Evolutionary conservation across 2,113 vertebrate species (phyloP).

Genomic region (Poeciliopsis occidentalis): DNA sequence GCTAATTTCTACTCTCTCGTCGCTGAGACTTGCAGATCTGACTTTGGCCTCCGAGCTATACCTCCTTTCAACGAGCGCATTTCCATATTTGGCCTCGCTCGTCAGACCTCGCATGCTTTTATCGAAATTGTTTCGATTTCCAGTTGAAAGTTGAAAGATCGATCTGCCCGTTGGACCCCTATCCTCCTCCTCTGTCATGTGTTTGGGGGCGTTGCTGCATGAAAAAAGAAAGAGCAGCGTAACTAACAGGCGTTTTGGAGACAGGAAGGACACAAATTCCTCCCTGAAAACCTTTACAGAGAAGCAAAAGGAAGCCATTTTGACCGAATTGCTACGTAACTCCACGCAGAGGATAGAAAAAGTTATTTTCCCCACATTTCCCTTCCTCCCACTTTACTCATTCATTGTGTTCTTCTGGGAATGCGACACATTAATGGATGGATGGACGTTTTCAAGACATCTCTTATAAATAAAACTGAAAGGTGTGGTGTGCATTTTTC

Average conservation of each 20-base stretch:
- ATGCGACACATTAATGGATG: background rate
- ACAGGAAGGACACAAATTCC: background rate
- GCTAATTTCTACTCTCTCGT: conserved; percentile 34
- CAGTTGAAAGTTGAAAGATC: background rate
- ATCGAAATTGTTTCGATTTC: background rate
- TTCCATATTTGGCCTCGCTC: background rate
- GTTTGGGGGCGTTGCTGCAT: background rate
- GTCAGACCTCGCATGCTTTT: too few relatives aligned
- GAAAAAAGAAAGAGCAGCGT: background rate
- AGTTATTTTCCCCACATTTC: background rate
- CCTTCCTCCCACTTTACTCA: too few relatives aligned
- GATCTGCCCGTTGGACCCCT: background rate
- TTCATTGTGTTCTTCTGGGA: background rate
- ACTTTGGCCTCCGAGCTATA: conserved; percentile 27
- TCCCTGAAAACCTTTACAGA: background rate
- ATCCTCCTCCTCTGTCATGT: background rate
- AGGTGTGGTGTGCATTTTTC: background rate
- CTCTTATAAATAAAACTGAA: background rate
- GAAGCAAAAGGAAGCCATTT: background rate
- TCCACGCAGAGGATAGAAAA: background rate
- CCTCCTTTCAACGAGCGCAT: conserved; percentile 22
- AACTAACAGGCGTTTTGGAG: background rate
- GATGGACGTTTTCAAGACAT: background rate
- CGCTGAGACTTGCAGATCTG: conserved; percentile 14
- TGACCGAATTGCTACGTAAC: background rate